Percentiles rank a stretch among this genome's conserved stretches.
Evolutionary conservation across 2,888 invertebrate species (phyloP).

Genomic region (Rhopalosiphum nymphaeae): DNA sequence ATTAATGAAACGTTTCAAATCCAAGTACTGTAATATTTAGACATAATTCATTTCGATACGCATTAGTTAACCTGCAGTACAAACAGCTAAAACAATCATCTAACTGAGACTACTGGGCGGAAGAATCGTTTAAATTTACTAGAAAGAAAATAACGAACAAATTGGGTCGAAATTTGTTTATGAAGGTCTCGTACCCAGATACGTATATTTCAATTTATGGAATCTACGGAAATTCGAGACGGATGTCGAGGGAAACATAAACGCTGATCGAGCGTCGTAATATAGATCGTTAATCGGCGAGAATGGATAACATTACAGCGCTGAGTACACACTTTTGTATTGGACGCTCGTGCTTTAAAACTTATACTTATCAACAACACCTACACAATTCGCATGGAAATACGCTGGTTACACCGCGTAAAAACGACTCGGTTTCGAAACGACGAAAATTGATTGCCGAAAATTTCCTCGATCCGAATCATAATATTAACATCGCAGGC

Average conservation of each 20-base stretch:
- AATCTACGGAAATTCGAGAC: not conserved
- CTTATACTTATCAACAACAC: not conserved
- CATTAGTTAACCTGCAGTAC: not conserved
- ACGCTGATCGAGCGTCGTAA: not conserved
- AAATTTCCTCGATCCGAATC: not conserved
- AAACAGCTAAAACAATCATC: not conserved
- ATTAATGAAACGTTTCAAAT: conserved; percentile 41
- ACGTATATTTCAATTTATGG: not conserved
- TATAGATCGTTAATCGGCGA: not conserved
- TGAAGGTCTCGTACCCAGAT: not conserved
- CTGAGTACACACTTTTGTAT: not conserved
- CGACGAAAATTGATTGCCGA: not conserved
- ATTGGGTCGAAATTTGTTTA: not conserved
- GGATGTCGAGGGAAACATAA: not conserved
- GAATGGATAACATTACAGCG: not conserved
- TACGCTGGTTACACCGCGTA: not conserved
- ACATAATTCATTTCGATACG: conserved; percentile 31
- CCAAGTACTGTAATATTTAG: conserved; percentile 20
- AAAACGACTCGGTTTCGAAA: not conserved
- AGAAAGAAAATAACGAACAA: not conserved
- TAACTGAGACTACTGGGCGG: not conserved
- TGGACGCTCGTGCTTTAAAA: not conserved
- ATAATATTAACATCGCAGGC: not conserved
- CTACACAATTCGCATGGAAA: not conserved
- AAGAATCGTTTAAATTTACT: not conserved